Conservation (phyloP, 2,888 invertebrate genomes). For the Eupsilia transversa region DNA sequence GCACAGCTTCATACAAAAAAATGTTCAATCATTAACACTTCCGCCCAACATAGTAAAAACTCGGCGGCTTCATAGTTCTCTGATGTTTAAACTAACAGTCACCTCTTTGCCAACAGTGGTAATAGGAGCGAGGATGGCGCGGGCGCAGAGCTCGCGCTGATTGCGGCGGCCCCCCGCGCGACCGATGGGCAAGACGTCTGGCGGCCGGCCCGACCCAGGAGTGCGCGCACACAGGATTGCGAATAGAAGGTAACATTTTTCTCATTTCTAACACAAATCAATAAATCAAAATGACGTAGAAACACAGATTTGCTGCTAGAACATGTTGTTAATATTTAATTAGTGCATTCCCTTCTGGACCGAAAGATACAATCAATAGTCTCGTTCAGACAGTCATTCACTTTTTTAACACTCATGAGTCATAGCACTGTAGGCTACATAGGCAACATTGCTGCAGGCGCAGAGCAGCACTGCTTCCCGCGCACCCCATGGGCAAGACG, state of each 20-base stretch:
- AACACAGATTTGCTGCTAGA: not conserved
- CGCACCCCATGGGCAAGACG: constrained; percentile 88
- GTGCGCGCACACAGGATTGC: constrained; percentile 84
- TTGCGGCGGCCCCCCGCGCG: constrained; percentile 75
- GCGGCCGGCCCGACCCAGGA: constrained; percentile 84
- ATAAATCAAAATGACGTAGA: no score
- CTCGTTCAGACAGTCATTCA: not conserved
- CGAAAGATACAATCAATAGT: not conserved
- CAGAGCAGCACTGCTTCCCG: constrained; percentile 75
- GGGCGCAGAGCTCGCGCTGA: constrained; percentile 72
- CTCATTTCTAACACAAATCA: not conserved
- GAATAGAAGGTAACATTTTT: constrained; percentile 78
- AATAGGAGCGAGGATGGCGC: constrained; percentile 70
- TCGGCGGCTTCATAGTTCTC: not conserved
- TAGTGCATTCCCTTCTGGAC: not conserved
- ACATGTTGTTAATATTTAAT: not conserved
- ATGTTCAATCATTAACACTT: no score
- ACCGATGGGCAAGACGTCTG: constrained; percentile 89
- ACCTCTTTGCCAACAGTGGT: constrained; percentile 60
- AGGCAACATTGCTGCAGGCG: constrained; percentile 44
- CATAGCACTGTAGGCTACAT: constrained; percentile 43
- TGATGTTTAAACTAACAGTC: not conserved
- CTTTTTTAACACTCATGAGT: not conserved
- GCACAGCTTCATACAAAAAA: no score
- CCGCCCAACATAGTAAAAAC: not conserved